phyloP scores from a whole-genome alignment of 2,888 invertebrate species.

The Cantharis flavilabris region DNA sequence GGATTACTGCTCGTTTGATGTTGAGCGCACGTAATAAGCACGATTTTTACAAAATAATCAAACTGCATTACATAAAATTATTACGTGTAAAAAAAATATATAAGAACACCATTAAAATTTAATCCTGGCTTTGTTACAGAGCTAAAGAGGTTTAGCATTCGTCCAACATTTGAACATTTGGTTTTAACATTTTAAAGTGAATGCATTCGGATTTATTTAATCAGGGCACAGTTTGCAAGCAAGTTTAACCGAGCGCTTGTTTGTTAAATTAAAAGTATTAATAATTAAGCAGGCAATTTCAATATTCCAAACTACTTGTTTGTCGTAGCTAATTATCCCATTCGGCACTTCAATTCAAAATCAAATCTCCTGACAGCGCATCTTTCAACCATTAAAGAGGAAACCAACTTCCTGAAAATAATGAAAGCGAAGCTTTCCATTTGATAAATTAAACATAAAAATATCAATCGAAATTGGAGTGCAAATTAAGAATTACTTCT shows the following conservation, averaged over 20 bases:
- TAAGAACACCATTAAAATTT: not conserved
- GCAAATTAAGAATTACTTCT: not conserved
- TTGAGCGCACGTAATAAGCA: not conserved
- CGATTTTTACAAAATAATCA: not conserved
- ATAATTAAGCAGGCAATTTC: not conserved
- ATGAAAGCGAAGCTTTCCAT: constrained; percentile 10
- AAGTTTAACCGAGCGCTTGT: not conserved
- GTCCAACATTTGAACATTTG: constrained; percentile 13
- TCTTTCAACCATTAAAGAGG: constrained; percentile 6
- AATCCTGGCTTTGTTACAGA: constrained; percentile 10
- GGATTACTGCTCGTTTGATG: not conserved
- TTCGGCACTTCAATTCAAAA: not conserved
- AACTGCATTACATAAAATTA: not conserved
- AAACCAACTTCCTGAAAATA: constrained; percentile 16
- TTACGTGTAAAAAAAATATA: not conserved
- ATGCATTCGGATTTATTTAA: constrained; percentile 19
- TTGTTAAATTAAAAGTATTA: not conserved
- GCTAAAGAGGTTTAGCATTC: constrained; percentile 14
- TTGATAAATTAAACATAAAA: not conserved
- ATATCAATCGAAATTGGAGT: constrained; percentile 7
- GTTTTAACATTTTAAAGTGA: constrained; percentile 5
- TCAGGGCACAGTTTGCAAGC: constrained; percentile 2
- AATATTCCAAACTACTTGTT: not conserved
- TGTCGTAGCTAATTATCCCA: not conserved
- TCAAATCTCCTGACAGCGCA: not conserved